Base-by-base conservation (phyloP, 2,797 vertebrate genomes). In the Centroberyx gerrardi region DNA sequence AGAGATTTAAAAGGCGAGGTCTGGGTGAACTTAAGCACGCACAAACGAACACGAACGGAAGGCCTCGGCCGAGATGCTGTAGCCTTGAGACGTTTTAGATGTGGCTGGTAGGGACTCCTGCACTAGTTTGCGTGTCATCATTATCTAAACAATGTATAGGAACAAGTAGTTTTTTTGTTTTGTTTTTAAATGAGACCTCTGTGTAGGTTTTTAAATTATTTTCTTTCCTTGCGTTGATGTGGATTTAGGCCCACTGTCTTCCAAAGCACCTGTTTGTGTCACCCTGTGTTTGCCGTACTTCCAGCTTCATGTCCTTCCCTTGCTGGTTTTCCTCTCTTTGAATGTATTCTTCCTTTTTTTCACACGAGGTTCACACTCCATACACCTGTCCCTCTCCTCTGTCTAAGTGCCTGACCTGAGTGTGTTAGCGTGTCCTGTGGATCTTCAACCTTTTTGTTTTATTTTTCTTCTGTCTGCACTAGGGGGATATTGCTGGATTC, bases 381-480 rank as follows among this genome's bases (percentile, higher is more conserved):
- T n/a, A 9, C 17, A 4, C 58, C 72, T 72, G 60, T 69, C 55
- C 67, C 67, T 17, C 67, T 63, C 62, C 53, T 81, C 81, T 75
- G 62, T 86, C 76, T 6, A 90, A 92, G 87, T 92, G 90, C 91
- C 90, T 93, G 78, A 86, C 78, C 66, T 62, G 31, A 2, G 61
- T 87, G 71, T 76, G 72, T 80, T 15, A 1, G 36, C 36, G 56
- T 17, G 48, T 68, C 68, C 44, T 77, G 58, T 77, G 67, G 67
- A 31, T 82, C 22, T 61, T 38, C 66, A 65, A 54, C 72, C 60
- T 62, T 65, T 68, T 8, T 63, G 46, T 71, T 62, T 67, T 74
- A 65, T 54, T 58, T 55, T 60, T 18, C 5, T 14, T 8, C 8
- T 33, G 15, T 18, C 73, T 86, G 77, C 76, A 75, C 81, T 79